phyloP scores from a whole-genome alignment of 2,888 invertebrate species.

The Rhorus exstirpatorius region DNA sequence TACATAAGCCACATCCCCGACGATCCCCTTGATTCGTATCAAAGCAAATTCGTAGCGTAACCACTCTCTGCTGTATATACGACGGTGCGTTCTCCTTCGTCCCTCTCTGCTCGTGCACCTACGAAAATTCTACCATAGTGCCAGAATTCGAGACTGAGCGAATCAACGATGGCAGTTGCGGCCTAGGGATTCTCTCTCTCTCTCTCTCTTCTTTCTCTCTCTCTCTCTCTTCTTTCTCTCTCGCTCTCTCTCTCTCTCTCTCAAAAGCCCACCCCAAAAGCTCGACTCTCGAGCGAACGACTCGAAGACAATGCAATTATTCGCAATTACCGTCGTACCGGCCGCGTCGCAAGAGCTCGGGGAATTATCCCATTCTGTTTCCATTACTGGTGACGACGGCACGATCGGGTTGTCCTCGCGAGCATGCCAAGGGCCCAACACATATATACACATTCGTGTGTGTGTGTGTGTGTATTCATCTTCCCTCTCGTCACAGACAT shows the following conservation, averaged over 20 bases:
- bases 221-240: slow-evolving; percentile 45
- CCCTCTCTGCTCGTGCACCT: background rate
- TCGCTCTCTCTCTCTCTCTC: slow-evolving; percentile 47
- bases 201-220: slow-evolving; percentile 38
- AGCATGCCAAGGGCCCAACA: slow-evolving; percentile 23
- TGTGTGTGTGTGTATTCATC: too few relatives aligned
- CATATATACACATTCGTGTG: background rate
- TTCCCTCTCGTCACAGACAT: background rate
- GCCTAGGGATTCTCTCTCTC: slow-evolving; percentile 63
- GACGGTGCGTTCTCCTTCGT: slow-evolving; percentile 42
- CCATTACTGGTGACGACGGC: slow-evolving; percentile 79
- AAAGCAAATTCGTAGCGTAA: slow-evolving; percentile 78
- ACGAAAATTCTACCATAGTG: slow-evolving; percentile 42
- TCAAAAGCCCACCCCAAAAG: slow-evolving; percentile 39
- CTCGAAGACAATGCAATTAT: slow-evolving; percentile 86
- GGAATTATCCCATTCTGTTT: slow-evolving; percentile 85
- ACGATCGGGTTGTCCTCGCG: slow-evolving; percentile 61
- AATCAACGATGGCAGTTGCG: slow-evolving; percentile 64
- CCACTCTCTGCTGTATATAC: slow-evolving; percentile 31
- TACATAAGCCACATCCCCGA: slow-evolving; percentile 20
- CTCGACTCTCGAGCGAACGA: slow-evolving; percentile 79
- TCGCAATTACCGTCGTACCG: slow-evolving; percentile 85
- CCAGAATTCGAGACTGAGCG: slow-evolving; percentile 59
- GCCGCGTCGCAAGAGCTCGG: slow-evolving; percentile 78
- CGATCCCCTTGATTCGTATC: slow-evolving; percentile 79